Base-by-base conservation (phyloP, 2,797 vertebrate species). In the Helarctos malayanus region DNA sequence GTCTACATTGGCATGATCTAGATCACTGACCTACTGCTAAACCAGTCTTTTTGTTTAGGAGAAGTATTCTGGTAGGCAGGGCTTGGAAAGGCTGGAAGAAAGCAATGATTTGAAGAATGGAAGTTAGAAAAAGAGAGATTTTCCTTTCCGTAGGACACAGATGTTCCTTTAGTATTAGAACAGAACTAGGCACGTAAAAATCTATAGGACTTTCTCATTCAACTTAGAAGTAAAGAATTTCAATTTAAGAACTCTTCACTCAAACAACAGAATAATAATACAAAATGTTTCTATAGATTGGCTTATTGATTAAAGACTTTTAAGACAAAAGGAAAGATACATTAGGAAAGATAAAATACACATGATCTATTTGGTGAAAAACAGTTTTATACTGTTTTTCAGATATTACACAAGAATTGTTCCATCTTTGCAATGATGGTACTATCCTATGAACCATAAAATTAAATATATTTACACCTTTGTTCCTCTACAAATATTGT, bases 401-500 rank as follows among this genome's bases (percentile, higher is more conserved):
- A 96, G 41, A 68, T 86, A 96, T 59, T 96, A 87, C 21, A 86
- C 27, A 75, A 91, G 38, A 89, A 91, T n/a, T 73, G 12, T 81
- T 94, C n/a, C 57, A 95, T 96, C 54, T 87, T 95, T 93, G 32
- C 52, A 78, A 68, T 91, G 45, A 71, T 91, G 19, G 2, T 75
- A 63, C n/a, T 94, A 54, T 93, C 52, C 19, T 89, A 82, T 89
- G 82, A 93, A 89, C 68, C 2, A 0, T 94, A 97, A 97, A 96
- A 95, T 96, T 93, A 92, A 97, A 87, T 94, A 27, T 56, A 89
- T 95, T 95, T 97, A 89, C 94, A 89, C 1, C 12, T 89, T 82
- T 96, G 45, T 95, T 93, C n/a, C 89, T 91, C 69, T 87, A 47
- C 38, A 97, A 96, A 89, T 96, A 95, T 19, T 86, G 15, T 80